Evolutionary conservation across 2,888 invertebrate species (phyloP).

Genomic region (Mellilla xanthometata): DNA sequence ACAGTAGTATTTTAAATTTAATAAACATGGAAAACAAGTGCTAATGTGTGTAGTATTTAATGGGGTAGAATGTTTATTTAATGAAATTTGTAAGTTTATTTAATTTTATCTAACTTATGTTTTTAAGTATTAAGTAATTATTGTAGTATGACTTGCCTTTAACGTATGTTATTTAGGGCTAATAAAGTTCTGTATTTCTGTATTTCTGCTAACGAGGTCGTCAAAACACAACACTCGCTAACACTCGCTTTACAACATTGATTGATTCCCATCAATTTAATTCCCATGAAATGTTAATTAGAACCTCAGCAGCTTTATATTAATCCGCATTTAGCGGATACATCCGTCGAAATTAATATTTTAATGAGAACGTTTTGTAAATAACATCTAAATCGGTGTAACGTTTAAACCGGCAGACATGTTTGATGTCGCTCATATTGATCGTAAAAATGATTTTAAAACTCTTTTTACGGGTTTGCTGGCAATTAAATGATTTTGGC

Average conservation of each 20-base stretch:
- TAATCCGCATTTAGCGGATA: conserved; percentile 6
- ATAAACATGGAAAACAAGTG: too few relatives aligned
- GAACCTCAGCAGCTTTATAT: background rate
- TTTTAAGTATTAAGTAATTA: too few relatives aligned
- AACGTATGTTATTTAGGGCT: too few relatives aligned
- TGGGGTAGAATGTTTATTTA: too few relatives aligned
- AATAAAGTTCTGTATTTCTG: too few relatives aligned
- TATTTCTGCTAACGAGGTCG: too few relatives aligned
- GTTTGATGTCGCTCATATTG: conserved; percentile 17
- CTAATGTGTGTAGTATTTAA: too few relatives aligned
- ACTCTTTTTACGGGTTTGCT: conserved; percentile 8
- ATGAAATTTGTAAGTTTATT: too few relatives aligned
- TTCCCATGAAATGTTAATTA: conserved; percentile 5
- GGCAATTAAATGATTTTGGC: conserved; percentile 16
- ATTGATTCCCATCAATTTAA: conserved; percentile 1
- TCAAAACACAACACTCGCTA: too few relatives aligned
- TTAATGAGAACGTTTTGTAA: conserved; percentile 15
- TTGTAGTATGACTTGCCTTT: too few relatives aligned
- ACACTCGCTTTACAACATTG: background rate
- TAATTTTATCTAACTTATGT: too few relatives aligned
- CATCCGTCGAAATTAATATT: conserved; percentile 9
- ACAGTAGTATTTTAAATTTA: too few relatives aligned
- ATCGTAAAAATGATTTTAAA: conserved; percentile 14
- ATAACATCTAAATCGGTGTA: conserved; percentile 14
- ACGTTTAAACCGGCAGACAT: conserved; percentile 7